Percentiles rank a stretch among this genome's conserved stretches.
Conservation (phyloP, 2,888 invertebrate genomes). For the Horisme vitalbata region DNA sequence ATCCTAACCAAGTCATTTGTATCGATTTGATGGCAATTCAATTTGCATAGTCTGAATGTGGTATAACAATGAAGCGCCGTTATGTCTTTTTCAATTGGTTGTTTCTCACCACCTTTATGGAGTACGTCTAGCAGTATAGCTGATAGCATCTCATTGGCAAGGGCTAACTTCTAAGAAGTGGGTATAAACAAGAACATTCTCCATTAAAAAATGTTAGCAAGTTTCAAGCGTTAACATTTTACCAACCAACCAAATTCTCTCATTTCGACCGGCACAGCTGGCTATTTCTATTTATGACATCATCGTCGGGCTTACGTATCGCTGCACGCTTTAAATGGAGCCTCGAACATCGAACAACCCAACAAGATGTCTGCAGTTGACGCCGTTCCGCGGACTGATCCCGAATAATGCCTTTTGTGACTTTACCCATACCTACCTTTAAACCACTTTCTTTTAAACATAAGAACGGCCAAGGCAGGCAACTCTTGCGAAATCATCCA, state of each 20-base stretch:
- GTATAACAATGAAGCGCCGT: constrained; percentile 16
- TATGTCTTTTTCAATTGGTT: no score
- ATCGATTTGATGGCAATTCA: neutral
- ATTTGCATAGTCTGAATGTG: constrained; percentile 29
- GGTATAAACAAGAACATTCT: constrained; percentile 4
- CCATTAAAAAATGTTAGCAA: constrained; percentile 45
- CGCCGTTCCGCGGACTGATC: constrained; percentile 78
- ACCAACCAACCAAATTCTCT: constrained; percentile 65
- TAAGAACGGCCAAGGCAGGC: constrained; percentile 59
- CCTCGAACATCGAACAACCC: constrained; percentile 55
- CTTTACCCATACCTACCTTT: constrained; percentile 33
- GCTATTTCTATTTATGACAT: constrained; percentile 85
- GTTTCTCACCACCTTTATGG: no score
- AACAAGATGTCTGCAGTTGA: constrained; percentile 79
- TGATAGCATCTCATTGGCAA: no score
- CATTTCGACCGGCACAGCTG: constrained; percentile 62
- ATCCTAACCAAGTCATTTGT: constrained; percentile 1
- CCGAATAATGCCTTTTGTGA: constrained; percentile 78
- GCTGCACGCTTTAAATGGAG: constrained; percentile 84
- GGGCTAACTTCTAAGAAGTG: neutral
- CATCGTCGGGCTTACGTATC: constrained; percentile 83
- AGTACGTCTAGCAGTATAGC: no score
- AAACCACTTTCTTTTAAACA: constrained; percentile 64
- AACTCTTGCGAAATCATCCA: constrained; percentile 69
- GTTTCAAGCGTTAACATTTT: constrained; percentile 58